Evolutionary conservation across 2,113 vertebrate genomes (phyloP).

Genomic region (Pluvialis apricaria): DNA sequence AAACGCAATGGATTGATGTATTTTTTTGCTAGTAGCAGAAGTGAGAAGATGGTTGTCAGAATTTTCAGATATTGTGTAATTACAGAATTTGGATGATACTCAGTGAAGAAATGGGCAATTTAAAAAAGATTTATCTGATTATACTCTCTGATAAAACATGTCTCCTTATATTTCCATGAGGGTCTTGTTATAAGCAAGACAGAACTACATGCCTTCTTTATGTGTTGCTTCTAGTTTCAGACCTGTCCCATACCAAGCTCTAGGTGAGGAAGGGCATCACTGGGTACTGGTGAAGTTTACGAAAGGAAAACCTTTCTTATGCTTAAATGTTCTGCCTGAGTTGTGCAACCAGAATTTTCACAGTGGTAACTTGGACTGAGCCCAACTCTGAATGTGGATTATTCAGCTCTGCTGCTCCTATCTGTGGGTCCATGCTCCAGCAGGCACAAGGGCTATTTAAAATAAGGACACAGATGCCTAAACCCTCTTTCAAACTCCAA

Average conservation of each 20-base stretch:
- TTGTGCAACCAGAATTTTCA: constrained; percentile 42
- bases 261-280: background rate
- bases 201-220: background rate
- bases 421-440: constrained; percentile 46
- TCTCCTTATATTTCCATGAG: background rate
- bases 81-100: background rate
- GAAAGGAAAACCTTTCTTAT: background rate
- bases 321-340: background rate
- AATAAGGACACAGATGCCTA: constrained; percentile 54
- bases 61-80: background rate
- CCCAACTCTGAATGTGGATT: constrained; percentile 53
- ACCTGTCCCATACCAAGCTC: background rate
- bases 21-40: background rate
- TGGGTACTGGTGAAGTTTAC: background rate
- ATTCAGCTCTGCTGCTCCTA: constrained; percentile 59
- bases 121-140: background rate
- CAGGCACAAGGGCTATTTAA: constrained; percentile 50
- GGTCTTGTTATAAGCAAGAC: background rate
- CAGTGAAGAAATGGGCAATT: background rate
- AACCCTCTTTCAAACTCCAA: constrained; percentile 28
- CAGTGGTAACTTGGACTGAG: constrained; percentile 32
- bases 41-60: background rate
- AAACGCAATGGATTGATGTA: background rate
- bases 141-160: background rate
- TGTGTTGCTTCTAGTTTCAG: background rate